These are phyloP conservation scores for Tragelaphus scriptus DNA, from an alignment of 2,113 vertebrate species.

Conservation along the genomic window DNA sequence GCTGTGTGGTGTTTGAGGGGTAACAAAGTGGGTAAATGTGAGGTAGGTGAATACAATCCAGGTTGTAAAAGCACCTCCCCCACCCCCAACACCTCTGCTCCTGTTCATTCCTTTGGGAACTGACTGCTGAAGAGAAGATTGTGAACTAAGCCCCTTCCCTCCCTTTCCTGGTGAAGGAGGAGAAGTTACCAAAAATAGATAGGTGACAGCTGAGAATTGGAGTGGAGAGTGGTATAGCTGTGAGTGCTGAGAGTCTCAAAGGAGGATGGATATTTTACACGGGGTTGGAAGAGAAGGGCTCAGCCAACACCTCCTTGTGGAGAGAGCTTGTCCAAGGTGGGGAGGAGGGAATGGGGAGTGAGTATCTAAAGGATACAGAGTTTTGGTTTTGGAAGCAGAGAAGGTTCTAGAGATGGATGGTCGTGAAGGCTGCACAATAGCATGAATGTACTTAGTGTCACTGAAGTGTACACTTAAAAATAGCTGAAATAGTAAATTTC, in stretches of 20 bases:
- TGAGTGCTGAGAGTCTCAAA: background rate
- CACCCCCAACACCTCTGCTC: background rate
- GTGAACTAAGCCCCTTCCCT: background rate
- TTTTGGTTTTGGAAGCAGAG: background rate
- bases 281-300: background rate
- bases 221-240: background rate
- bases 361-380: background rate
- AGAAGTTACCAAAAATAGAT: slow-evolving; percentile 38
- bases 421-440: background rate
- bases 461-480: background rate
- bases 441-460: background rate
- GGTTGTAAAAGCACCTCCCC: background rate
- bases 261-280: background rate
- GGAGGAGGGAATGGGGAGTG: background rate
- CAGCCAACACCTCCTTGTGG: background rate
- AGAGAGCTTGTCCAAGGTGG: background rate
- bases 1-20: background rate
- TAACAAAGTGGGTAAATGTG: background rate
- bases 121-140: background rate
- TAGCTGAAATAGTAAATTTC: background rate
- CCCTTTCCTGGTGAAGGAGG: background rate
- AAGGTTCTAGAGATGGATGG: background rate
- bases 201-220: slow-evolving; percentile 10
- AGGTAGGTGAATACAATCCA: background rate
- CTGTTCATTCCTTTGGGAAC: background rate